phyloP scores from a whole-genome alignment of 2,888 invertebrate species.

The Ypsolopha scabrella region DNA sequence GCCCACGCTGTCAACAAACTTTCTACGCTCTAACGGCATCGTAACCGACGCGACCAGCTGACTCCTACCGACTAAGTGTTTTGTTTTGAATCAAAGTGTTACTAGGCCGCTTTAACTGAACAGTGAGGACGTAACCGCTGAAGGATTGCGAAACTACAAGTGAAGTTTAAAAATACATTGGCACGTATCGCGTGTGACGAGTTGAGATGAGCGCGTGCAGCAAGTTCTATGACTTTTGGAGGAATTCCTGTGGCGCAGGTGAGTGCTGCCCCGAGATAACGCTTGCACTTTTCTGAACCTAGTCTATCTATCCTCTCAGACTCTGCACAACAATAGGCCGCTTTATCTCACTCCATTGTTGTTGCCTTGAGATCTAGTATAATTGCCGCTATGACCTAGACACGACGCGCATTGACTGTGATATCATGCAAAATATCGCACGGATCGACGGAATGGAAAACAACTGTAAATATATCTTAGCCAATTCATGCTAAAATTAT shows the following conservation, averaged over 20 bases:
- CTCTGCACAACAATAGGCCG: no score
- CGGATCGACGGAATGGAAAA: not conserved
- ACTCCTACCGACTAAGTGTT: not conserved
- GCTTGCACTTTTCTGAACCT: no score
- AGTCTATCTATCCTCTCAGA: no score
- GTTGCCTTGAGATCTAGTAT: not conserved
- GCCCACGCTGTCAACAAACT: slow-evolving; percentile 32
- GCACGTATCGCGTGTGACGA: slow-evolving; percentile 35
- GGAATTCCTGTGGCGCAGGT: slow-evolving; percentile 65
- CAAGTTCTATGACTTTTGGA: slow-evolving; percentile 65
- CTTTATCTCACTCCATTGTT: not conserved
- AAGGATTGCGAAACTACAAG: slow-evolving; percentile 63
- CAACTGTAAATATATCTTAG: not conserved
- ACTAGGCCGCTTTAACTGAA: slow-evolving; percentile 36
- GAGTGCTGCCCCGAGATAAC: slow-evolving; percentile 19
- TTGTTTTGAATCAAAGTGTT: slow-evolving; percentile 26
- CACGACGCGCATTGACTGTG: not conserved
- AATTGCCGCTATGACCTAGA: slow-evolving; percentile 2
- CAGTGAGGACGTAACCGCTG: slow-evolving; percentile 47
- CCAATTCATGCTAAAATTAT: slow-evolving; percentile 2
- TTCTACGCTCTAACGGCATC: slow-evolving; percentile 51
- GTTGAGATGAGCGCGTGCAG: slow-evolving; percentile 62
- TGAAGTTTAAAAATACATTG: slow-evolving; percentile 70
- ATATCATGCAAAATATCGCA: not conserved
- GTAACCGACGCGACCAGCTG: slow-evolving; percentile 1